Percentiles rank a stretch among this genome's conserved stretches.
phyloP scores from a whole-genome alignment of 2,113 vertebrate genomes.

The Sceloporus undulatus region DNA sequence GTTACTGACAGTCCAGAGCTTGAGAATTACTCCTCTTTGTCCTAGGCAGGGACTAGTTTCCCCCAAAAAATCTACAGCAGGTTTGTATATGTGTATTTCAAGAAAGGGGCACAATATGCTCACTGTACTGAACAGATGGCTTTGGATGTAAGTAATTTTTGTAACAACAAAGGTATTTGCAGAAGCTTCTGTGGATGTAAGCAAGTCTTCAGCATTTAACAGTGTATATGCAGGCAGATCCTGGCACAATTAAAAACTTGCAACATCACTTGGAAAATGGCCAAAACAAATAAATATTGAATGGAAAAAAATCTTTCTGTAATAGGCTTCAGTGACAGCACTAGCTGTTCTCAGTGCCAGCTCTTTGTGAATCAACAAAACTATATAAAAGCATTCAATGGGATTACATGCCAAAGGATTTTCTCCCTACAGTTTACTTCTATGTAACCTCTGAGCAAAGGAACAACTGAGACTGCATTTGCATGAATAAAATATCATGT shows the following conservation, averaged over 20 bases:
- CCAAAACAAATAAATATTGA: slow-evolving; percentile 11
- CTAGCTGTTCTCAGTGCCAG: slow-evolving; percentile 3
- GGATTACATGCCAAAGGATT: not conserved
- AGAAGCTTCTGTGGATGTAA: not conserved
- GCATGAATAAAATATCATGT: not conserved
- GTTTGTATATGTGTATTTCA: not conserved
- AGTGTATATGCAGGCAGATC: not conserved
- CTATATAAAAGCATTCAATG: not conserved
- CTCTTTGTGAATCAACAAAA: not conserved
- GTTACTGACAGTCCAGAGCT: not conserved
- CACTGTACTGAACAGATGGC: not conserved
- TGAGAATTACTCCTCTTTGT: not conserved
- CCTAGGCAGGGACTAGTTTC: not conserved
- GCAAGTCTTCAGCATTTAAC: slow-evolving; percentile 6
- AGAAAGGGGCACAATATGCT: not conserved
- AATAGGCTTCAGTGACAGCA: not conserved
- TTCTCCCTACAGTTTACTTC: not conserved
- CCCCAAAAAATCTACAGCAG: not conserved
- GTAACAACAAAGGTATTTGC: slow-evolving; percentile 11
- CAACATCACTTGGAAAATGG: not conserved
- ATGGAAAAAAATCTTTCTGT: not conserved
- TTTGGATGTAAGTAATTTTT: not conserved
- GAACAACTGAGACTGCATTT: not conserved
- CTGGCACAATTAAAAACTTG: not conserved
- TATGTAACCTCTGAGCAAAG: not conserved